phyloP scores from a whole-genome alignment of 2,888 invertebrate species.

The Arctia plantaginis region DNA sequence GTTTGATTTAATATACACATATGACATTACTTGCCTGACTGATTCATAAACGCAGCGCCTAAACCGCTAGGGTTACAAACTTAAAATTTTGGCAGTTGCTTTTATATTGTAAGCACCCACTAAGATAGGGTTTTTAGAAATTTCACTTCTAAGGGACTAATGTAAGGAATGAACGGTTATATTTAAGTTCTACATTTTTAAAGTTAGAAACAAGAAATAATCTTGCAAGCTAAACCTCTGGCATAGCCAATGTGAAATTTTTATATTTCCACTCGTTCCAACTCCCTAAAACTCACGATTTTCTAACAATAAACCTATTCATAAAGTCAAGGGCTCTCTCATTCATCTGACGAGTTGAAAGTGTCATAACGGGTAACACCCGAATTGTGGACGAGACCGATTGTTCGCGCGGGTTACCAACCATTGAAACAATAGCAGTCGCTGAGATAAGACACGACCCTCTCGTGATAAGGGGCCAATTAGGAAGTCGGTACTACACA shows the following conservation, averaged over 20 bases:
- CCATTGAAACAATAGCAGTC: slow-evolving; percentile 16
- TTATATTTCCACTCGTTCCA: not conserved
- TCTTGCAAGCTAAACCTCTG: too few species aligned
- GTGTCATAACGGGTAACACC: slow-evolving; percentile 18
- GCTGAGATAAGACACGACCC: slow-evolving; percentile 23
- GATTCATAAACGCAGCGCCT: too few species aligned
- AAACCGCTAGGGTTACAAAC: too few species aligned
- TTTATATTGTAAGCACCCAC: too few species aligned
- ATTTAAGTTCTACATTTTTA: too few species aligned
- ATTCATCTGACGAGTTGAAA: slow-evolving; percentile 15
- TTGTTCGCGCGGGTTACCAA: slow-evolving; percentile 14
- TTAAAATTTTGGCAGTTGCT: too few species aligned
- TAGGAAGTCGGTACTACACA: slow-evolving; percentile 17
- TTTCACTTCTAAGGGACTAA: too few species aligned
- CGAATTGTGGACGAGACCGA: slow-evolving; percentile 11
- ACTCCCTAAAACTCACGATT: not conserved
- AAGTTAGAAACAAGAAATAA: too few species aligned
- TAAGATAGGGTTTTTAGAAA: too few species aligned
- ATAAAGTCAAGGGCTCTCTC: slow-evolving; percentile 10
- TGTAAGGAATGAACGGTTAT: too few species aligned
- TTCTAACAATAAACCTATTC: slow-evolving; percentile 13
- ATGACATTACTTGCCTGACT: too few species aligned
- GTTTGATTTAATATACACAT: too few species aligned
- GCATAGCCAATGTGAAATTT: not conserved
- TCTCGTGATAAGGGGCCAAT: slow-evolving; percentile 10